phyloP scores from a whole-genome alignment of 1,140 invertebrate species.

The Drosophila insularis region DNA sequence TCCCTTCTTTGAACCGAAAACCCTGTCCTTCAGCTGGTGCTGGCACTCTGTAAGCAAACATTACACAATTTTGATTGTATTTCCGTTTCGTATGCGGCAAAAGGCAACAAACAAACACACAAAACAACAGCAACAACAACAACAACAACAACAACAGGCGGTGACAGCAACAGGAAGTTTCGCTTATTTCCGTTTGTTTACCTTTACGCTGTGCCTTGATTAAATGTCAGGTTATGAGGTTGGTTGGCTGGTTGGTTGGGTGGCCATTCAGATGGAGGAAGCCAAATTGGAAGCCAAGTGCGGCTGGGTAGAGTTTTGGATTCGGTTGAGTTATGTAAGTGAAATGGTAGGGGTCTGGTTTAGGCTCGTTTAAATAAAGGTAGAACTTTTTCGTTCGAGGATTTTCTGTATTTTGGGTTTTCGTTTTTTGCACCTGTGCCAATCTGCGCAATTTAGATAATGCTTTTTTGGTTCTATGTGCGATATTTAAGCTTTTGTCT shows the following conservation, averaged over 20 bases:
- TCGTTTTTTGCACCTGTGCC: not conserved
- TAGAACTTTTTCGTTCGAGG: not conserved
- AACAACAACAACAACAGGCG: constrained; percentile 45
- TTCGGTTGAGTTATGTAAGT: constrained; percentile 4
- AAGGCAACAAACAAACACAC: constrained; percentile 47
- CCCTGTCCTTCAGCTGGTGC: constrained; percentile 26
- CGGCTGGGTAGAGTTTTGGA: not conserved
- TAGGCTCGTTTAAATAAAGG: not conserved
- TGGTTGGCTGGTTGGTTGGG: constrained; percentile 25
- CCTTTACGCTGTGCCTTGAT: constrained; percentile 75
- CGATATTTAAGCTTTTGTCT: no score
- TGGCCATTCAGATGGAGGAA: not conserved
- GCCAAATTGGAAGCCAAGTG: constrained; percentile 11
- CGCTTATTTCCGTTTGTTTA: constrained; percentile 81
- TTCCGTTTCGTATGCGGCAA: constrained; percentile 74
- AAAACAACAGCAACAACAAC: constrained; percentile 42
- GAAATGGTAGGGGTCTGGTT: not conserved
- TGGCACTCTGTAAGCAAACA: constrained; percentile 58
- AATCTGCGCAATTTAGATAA: not conserved
- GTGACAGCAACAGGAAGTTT: constrained; percentile 75
- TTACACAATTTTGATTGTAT: constrained; percentile 80
- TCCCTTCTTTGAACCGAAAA: constrained; percentile 1
- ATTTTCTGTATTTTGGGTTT: not conserved
- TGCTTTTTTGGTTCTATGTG: not conserved
- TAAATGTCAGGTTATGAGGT: constrained; percentile 67